Evolutionary conservation across 2,113 vertebrate genomes (phyloP).

Genomic region (Turdus rufiventris): DNA sequence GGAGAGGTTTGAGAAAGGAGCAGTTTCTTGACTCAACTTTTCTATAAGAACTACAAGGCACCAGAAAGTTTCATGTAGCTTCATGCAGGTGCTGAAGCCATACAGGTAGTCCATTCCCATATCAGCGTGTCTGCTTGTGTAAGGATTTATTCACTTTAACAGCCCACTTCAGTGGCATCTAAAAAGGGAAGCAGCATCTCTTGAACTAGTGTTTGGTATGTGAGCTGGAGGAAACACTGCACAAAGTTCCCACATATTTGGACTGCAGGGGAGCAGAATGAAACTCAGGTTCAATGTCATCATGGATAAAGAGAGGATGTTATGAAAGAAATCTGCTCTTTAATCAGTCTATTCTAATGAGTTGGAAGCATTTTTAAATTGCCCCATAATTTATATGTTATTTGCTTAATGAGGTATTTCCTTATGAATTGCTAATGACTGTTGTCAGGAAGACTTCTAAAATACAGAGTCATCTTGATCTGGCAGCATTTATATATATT

Average conservation of each 20-base stretch:
- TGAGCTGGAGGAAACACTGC: neutral
- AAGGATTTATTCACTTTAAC: neutral
- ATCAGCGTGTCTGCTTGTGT: neutral
- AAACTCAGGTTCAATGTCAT: slow-evolving; percentile 17
- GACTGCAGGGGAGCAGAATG: neutral
- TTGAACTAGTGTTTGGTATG: rapidly evolving
- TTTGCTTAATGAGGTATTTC: slow-evolving; percentile 55
- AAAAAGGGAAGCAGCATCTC: neutral
- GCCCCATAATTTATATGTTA: slow-evolving; percentile 12
- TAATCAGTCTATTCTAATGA: slow-evolving; percentile 33
- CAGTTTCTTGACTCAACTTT: neutral
- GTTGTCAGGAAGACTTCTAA: neutral
- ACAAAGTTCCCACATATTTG: neutral
- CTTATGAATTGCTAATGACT: slow-evolving; percentile 42
- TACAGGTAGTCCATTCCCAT: neutral
- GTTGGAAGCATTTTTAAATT: slow-evolving; percentile 39
- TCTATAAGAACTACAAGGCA: neutral
- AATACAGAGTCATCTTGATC: slow-evolving; percentile 1
- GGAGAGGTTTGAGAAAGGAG: rapidly evolving
- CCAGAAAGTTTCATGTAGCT: neutral
- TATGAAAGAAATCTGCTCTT: neutral
- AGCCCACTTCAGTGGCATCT: neutral
- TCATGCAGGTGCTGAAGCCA: neutral
- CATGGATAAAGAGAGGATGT: neutral
- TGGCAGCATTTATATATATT: neutral